These are phyloP conservation scores for Laticauda colubrina DNA, from an alignment of 2,113 vertebrate species.

Conservation along the genomic window DNA sequence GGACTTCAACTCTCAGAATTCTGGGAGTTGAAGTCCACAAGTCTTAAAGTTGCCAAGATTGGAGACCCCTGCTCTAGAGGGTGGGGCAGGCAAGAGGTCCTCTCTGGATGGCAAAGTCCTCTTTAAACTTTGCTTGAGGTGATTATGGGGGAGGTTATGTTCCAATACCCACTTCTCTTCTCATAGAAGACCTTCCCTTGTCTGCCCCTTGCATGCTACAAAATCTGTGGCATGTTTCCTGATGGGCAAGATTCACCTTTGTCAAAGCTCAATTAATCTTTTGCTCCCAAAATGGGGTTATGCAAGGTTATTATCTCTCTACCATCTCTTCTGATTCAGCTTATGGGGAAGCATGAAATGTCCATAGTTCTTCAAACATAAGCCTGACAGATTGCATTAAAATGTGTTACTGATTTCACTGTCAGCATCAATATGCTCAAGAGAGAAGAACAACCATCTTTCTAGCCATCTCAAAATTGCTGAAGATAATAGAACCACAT, in stretches of 20 bases:
- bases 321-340: neutral
- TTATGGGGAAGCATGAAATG: neutral
- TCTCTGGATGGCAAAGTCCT: neutral
- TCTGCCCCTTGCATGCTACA: neutral
- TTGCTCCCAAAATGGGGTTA: slow-evolving; percentile 34
- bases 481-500: slow-evolving; percentile 27
- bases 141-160: neutral
- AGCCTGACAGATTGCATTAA: slow-evolving; percentile 44
- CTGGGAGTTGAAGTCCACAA: too few species aligned
- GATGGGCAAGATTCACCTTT: neutral
- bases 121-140: neutral
- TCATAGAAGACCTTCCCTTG: neutral
- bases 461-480: slow-evolving; percentile 21
- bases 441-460: slow-evolving; percentile 27
- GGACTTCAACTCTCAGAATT: too few species aligned
- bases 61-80: neutral
- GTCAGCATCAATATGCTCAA: slow-evolving; percentile 39
- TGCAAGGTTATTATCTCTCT: neutral
- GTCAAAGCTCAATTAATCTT: neutral
- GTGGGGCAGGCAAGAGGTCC: accelerated
- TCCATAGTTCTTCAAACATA: slow-evolving; percentile 16
- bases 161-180: neutral
- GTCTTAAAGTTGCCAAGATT: too few species aligned
- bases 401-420: slow-evolving; percentile 35
- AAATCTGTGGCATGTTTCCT: neutral